Percentiles rank a stretch among this genome's conserved stretches.
phyloP scores from a whole-genome alignment of 2,888 invertebrate genomes.

The Polydrusus pterygomalis region DNA sequence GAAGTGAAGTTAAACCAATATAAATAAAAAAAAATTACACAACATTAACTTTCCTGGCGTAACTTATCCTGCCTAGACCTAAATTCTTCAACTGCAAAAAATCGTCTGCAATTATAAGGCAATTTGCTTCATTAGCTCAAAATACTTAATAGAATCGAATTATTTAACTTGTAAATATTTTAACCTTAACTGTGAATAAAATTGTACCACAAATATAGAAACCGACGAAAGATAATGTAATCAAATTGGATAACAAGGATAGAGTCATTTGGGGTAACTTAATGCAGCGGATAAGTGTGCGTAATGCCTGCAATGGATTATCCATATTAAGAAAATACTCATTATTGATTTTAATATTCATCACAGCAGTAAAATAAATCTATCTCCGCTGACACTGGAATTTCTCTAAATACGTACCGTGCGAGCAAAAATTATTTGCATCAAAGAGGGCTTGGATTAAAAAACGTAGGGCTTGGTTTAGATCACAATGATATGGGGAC shows the following conservation, averaged over 20 bases:
- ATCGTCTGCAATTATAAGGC: slow-evolving; percentile 4
- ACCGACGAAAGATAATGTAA: slow-evolving; percentile 10
- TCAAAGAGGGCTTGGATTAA: too few species aligned
- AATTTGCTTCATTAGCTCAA: slow-evolving; percentile 10
- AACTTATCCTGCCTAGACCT: slow-evolving; percentile 14
- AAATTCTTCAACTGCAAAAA: not conserved
- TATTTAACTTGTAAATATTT: not conserved
- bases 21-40: not conserved
- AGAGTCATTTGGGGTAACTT: too few species aligned
- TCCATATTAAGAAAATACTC: too few species aligned
- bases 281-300: too few species aligned
- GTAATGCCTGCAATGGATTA: too few species aligned
- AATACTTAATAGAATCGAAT: not conserved
- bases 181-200: slow-evolving; percentile 19
- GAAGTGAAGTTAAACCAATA: not conserved
- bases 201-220: slow-evolving; percentile 10
- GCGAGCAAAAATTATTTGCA: too few species aligned
- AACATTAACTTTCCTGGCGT: not conserved
- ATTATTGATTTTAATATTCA: too few species aligned
- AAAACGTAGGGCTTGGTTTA: too few species aligned
- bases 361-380: too few species aligned
- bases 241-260: slow-evolving; percentile 14
- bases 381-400: too few species aligned
- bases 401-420: too few species aligned
- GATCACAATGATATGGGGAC: too few species aligned